A percentile compares a stretch with the other conserved stretches of the same genome.
Conservation (phyloP, 2,888 invertebrate species). For the Acronicta alni region DNA sequence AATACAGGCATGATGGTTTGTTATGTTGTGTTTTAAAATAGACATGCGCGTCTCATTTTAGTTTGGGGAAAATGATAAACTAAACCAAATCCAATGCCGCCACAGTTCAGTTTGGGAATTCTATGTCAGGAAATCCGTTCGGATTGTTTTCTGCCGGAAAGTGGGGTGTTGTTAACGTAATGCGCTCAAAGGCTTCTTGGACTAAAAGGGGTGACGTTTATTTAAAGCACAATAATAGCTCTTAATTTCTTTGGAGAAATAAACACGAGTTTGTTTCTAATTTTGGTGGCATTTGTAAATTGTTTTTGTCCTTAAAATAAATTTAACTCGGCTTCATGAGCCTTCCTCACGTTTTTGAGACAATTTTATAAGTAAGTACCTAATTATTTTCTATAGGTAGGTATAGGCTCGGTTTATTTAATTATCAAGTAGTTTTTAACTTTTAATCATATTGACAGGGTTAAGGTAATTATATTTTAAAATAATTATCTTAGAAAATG, state of each 20-base stretch:
- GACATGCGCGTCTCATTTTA: too few relatives aligned
- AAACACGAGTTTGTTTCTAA: background rate
- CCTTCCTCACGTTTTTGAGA: background rate
- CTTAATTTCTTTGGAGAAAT: background rate
- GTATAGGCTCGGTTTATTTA: too few relatives aligned
- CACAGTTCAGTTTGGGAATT: slow-evolving; percentile 12
- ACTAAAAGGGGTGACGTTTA: too few relatives aligned
- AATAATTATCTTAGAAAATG: too few relatives aligned
- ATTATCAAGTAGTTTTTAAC: too few relatives aligned
- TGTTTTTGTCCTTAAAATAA: slow-evolving; percentile 9
- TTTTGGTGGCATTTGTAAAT: background rate
- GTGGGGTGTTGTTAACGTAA: slow-evolving; percentile 58
- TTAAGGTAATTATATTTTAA: too few relatives aligned
- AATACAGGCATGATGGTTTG: too few relatives aligned
- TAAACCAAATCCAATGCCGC: background rate
- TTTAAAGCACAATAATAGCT: background rate
- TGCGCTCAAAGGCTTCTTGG: slow-evolving; percentile 51
- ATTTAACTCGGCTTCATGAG: background rate
- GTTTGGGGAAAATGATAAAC: slow-evolving; percentile 9
- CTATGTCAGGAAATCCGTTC: slow-evolving; percentile 45
- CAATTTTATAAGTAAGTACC: background rate
- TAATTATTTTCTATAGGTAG: too few relatives aligned
- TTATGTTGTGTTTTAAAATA: too few relatives aligned
- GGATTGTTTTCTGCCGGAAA: slow-evolving; percentile 47
- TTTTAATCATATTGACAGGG: too few relatives aligned